Evolutionary conservation across 2,797 vertebrate species (phyloP), one percentile per base, ranked within the genome.

Genomic region (Streptopelia turtur): DNA sequence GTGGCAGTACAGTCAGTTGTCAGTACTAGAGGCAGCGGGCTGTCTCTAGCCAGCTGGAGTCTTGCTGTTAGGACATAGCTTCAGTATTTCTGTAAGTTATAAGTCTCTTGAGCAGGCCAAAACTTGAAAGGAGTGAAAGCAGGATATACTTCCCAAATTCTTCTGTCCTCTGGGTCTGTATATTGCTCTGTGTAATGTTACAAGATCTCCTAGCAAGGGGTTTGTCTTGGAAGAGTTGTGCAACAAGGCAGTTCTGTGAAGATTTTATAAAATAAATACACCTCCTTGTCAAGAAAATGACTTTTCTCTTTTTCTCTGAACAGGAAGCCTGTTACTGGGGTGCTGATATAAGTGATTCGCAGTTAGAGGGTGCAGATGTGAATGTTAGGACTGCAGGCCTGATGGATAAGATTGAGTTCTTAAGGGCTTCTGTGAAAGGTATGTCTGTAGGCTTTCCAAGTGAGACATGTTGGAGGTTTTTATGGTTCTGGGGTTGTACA

Each of bases 371-470:
- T 72, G 99, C 99, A 60, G 96, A 65, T 95, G 97, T 96, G 77
- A 99, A 99, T 79, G 61, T 99, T n/a, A 96, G 89, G 80, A 97
- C 98, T 90, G 98, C 99, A 83, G 96, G 97, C 84, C 93, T 99
- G 64, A 61, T 75, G 72, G 96, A 97, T 84, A 98, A 97, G 88
- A 97, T 99, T 31, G 98, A 98, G 33, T 95, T 99, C 70, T 93
- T 99, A 63, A 98, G 98, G 97, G 98, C 98, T 43, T 99, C 99
- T 50, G 98, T 98, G 53, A 97, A 96, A 97, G 98, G 99, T 99
- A 96, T 15, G 69, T 50, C 49, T 79, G 65, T 78, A 65, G 69
- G n/a, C 49, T 66, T 74, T 82, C 21, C 50, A 57, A 17, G 41
- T 22, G 49, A 56, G 9, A 41, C 5, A 2, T 14, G 11, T 49